Evolutionary conservation across 1,140 invertebrate species (phyloP).

Genomic region (Pantala flavescens): DNA sequence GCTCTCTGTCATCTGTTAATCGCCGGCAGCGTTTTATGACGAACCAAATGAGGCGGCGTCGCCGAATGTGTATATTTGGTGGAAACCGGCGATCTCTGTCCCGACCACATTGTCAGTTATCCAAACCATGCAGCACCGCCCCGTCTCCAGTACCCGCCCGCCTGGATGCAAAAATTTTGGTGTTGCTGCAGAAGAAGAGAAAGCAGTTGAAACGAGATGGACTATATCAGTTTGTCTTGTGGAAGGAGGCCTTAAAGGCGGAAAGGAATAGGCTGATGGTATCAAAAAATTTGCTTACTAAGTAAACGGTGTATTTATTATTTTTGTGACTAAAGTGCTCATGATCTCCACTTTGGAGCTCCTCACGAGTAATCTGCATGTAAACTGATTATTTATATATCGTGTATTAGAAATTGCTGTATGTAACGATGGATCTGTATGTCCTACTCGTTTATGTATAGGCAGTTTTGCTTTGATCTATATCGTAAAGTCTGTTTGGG

Average conservation of each 20-base stretch:
- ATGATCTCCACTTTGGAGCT: no score
- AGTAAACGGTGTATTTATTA: no score
- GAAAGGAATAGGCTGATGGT: not conserved
- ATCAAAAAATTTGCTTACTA: not conserved
- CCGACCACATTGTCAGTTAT: not conserved
- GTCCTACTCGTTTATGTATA: no score
- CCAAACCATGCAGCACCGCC: not conserved
- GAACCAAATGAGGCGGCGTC: not conserved
- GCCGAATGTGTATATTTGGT: not conserved
- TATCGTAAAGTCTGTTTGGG: no score
- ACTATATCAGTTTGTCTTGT: slow-evolving; percentile 12
- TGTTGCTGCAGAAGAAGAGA: not conserved
- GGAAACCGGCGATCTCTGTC: not conserved
- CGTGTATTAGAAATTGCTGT: no score
- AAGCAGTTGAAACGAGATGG: not conserved
- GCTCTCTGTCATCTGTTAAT: not conserved
- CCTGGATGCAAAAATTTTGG: not conserved
- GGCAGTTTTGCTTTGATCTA: no score
- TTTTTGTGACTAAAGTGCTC: no score
- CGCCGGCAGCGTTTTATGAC: not conserved
- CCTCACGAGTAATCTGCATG: no score
- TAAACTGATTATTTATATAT: no score
- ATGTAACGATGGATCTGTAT: no score
- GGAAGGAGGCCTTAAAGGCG: slow-evolving; percentile 13
- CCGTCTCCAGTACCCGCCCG: not conserved